These are phyloP conservation scores for Nomada ferruginata DNA, from an alignment of 2,888 invertebrate genomes.

Conservation along the genomic window DNA sequence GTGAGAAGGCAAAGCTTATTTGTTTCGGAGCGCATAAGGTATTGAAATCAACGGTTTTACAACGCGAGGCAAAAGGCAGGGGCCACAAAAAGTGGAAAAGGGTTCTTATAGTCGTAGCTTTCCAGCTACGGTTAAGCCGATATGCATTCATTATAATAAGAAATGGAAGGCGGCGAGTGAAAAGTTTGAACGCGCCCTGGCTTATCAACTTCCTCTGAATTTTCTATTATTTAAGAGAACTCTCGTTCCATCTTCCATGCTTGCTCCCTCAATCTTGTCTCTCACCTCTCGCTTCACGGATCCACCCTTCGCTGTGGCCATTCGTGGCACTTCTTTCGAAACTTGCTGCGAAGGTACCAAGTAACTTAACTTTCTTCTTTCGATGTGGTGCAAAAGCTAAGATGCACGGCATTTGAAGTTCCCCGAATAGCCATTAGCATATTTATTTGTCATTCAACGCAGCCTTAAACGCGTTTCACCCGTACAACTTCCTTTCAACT, in stretches of 20 bases:
- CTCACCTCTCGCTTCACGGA: slow-evolving; percentile 32
- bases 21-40: background rate
- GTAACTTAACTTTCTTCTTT: slow-evolving; percentile 80
- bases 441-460: slow-evolving; percentile 81
- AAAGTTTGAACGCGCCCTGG: slow-evolving; percentile 76
- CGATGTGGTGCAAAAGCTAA: slow-evolving; percentile 75
- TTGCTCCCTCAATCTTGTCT: slow-evolving; percentile 47
- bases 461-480: slow-evolving; percentile 66
- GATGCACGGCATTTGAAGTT: slow-evolving; percentile 81
- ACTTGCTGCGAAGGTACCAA: slow-evolving; percentile 46
- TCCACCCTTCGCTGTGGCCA: slow-evolving; percentile 27
- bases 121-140: slow-evolving; percentile 82
- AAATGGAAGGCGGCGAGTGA: slow-evolving; percentile 78
- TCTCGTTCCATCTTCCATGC: slow-evolving; percentile 60
- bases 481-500: slow-evolving; percentile 29
- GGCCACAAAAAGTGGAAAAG: slow-evolving; percentile 72
- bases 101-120: slow-evolving; percentile 75
- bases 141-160: slow-evolving; percentile 84
- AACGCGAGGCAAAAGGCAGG: slow-evolving; percentile 18
- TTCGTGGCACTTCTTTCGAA: slow-evolving; percentile 47
- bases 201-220: slow-evolving; percentile 83
- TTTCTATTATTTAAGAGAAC: slow-evolving; percentile 83
- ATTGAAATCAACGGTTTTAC: slow-evolving; percentile 25
- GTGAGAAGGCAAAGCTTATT: background rate
- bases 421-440: slow-evolving; percentile 79